Base-by-base conservation (phyloP, 2,888 invertebrate genomes). In the Zaprionus lineosus region DNA sequence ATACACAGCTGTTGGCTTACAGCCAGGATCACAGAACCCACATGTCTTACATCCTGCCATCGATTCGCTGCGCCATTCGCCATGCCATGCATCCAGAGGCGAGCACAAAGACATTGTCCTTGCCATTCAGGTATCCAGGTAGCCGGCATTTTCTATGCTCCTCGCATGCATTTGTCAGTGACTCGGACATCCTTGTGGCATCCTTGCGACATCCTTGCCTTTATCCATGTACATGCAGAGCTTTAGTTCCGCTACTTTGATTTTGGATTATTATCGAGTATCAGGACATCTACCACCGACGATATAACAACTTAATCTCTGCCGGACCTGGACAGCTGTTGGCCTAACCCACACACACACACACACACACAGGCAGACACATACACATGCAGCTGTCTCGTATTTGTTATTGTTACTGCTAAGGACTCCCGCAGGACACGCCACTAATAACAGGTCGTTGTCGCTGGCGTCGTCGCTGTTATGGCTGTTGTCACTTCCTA, bases 241-340 rank as follows among this genome's bases (percentile, higher is more conserved):
- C 76, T 79, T 79, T 77, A 77, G 84, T 83, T 70, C 74, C 84
- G 81, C 81, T 77, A 55, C 77, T 81, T 83, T 77, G 84, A 83
- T 74, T 83, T 62, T 41, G 56, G 74, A 67, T 73, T 75, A 59
- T 62, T 66, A 14, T 34, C 29, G 36, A 26, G 21, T 52, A 55
- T 50, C 58, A 55, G 40, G 47, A 43, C 44, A 26, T 36, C 18
- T 28, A 24, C 44, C 8, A 19, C 34, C 21, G 36, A 34, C 37
- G 60, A 56, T 56, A 40, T 56, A 52, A 70, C 78, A 70, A 51
- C 60, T 51, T 75, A 75, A 78, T 78, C 85, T 63, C 7, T 29
- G 34, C 62, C 56, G 73, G 59, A 56, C 50, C 40, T 52, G 70
- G 60, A 46, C 78, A 70, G 70, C 58, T 73, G 74, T 46, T 61